Conservation (phyloP, 2,797 vertebrate genomes). For the Australoheros facetus region DNA sequence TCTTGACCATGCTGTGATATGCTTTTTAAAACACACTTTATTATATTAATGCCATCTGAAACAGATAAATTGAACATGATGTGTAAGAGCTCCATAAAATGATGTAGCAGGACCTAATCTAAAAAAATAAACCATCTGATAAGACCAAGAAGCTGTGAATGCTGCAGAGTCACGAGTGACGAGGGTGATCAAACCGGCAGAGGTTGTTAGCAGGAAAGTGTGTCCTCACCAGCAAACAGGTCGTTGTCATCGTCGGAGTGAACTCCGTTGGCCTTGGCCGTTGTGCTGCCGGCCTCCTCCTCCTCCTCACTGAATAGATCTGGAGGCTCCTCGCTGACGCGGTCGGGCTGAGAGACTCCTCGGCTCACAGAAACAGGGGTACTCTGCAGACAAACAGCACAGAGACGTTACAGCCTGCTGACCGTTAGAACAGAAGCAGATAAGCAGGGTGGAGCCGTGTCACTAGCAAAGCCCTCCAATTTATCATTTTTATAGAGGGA, state of each 20-base stretch:
- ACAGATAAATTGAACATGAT: too few relatives aligned
- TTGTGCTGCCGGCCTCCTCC: conserved; percentile 37
- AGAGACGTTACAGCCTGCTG: background rate
- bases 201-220: background rate
- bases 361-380: conserved; percentile 63
- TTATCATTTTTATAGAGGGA: background rate
- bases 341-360: conserved; percentile 64
- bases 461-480: background rate
- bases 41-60: too few relatives aligned
- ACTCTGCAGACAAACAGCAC: background rate
- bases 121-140: too few relatives aligned
- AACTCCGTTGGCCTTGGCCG: conserved; percentile 85
- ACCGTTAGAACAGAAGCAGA: background rate
- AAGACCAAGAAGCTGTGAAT: background rate
- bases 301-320: conserved; percentile 75
- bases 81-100: background rate
- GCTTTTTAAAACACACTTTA: too few relatives aligned
- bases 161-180: background rate
- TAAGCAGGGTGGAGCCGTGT: conserved; percentile 15
- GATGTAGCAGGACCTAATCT: background rate
- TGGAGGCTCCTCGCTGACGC: conserved; percentile 33
- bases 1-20: too few relatives aligned
- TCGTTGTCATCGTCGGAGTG: conserved; percentile 88
- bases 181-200: background rate
- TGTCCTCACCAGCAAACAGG: conserved; percentile 87